These are phyloP conservation scores for Trissolcus brochymenae DNA, from an alignment of 2,888 invertebrate genomes.

Conservation along the genomic window DNA sequence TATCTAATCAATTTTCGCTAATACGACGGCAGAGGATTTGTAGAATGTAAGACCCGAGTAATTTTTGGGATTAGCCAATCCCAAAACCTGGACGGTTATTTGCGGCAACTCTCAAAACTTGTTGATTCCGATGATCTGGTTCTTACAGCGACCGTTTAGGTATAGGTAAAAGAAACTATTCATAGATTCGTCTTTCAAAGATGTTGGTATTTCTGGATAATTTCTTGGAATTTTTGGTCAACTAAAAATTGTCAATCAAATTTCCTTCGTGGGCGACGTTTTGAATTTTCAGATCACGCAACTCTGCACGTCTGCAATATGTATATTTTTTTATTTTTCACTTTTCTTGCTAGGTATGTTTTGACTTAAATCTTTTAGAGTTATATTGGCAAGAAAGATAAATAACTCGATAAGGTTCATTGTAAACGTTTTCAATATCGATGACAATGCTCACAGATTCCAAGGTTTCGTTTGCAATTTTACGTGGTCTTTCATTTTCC, in stretches of 20 bases:
- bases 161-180: neutral
- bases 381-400: neutral
- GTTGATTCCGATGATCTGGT: constrained; percentile 3
- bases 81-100: neutral
- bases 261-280: neutral
- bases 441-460: neutral
- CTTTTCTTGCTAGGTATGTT: neutral
- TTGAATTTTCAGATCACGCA: neutral
- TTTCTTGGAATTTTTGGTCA: too few species aligned
- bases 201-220: too few species aligned
- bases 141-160: neutral
- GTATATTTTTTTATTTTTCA: neutral
- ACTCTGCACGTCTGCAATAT: neutral
- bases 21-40: neutral
- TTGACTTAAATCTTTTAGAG: neutral
- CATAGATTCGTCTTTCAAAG: neutral
- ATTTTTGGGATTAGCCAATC: neutral
- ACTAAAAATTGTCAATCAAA: too few species aligned
- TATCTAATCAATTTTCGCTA: neutral
- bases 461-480: neutral
- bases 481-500: neutral
- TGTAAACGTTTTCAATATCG: neutral
- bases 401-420: neutral
- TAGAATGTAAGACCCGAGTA: neutral
- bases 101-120: constrained; percentile 1